Evolutionary conservation across 2,113 vertebrate species (phyloP).

Genomic region (Salvator merianae): DNA sequence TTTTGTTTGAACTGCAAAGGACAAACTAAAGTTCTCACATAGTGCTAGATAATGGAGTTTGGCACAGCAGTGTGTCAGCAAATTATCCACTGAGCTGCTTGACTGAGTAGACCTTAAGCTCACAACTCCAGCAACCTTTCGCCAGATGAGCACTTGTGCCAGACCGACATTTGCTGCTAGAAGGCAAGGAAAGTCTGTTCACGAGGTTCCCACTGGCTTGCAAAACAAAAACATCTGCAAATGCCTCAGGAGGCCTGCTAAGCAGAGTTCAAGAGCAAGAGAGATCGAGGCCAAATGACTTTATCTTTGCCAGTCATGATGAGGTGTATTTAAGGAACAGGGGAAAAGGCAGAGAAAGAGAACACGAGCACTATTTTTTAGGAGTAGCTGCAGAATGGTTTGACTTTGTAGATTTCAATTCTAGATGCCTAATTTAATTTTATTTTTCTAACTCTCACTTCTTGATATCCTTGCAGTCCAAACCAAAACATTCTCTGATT

Average conservation of each 20-base stretch:
- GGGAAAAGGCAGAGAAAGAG: rapidly evolving
- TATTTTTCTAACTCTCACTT: background rate
- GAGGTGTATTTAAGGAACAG: background rate
- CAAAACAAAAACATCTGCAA: conserved; percentile 25
- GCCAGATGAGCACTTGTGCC: background rate
- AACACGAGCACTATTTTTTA: background rate
- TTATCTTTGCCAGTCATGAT: background rate
- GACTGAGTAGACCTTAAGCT: background rate
- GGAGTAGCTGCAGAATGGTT: background rate
- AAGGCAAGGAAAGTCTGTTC: conserved; percentile 4
- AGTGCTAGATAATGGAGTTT: background rate
- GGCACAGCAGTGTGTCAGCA: background rate
- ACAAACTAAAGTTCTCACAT: conserved; percentile 13
- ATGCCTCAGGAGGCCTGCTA: background rate
- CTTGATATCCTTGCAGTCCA: background rate
- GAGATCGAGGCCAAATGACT: background rate
- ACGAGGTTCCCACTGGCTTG: background rate
- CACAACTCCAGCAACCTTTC: background rate
- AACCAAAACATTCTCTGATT: background rate
- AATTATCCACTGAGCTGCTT: background rate
- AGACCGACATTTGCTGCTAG: conserved; percentile 1
- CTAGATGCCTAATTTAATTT: background rate
- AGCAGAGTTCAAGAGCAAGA: background rate
- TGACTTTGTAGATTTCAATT: background rate
- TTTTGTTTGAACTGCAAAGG: conserved; percentile 16